These are phyloP conservation scores for Patella ulyssiponensis DNA, from an alignment of 2,888 invertebrate genomes.

Conservation along the genomic window DNA sequence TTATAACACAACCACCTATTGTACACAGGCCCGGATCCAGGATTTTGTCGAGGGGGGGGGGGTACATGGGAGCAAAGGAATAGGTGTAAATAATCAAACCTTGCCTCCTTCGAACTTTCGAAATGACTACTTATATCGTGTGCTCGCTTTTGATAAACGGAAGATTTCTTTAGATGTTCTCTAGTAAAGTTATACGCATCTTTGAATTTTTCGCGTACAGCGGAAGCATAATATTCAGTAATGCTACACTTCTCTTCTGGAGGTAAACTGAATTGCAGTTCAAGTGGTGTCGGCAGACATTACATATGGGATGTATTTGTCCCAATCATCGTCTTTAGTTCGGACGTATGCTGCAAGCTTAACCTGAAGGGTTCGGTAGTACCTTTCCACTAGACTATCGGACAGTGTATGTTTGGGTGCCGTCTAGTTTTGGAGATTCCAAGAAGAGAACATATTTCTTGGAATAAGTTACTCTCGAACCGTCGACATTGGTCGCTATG, in stretches of 20 bases:
- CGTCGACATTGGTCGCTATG: not conserved
- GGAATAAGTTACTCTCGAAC: conserved; percentile 9
- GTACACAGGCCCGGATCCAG: too few species aligned
- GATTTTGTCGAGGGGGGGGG: too few species aligned
- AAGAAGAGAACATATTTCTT: conserved; percentile 12
- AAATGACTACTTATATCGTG: too few species aligned
- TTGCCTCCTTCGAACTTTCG: too few species aligned
- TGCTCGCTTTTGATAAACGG: not conserved
- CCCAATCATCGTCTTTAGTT: not conserved
- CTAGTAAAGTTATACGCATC: not conserved
- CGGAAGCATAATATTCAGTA: not conserved
- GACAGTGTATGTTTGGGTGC: conserved; percentile 16
- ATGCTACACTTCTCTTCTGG: not conserved
- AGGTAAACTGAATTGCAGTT: not conserved
- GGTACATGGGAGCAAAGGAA: too few species aligned
- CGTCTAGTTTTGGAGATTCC: conserved; percentile 12
- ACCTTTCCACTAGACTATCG: conserved; percentile 38
- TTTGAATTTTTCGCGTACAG: not conserved
- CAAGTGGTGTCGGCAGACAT: not conserved
- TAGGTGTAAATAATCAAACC: too few species aligned
- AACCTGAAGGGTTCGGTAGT: conserved; percentile 21
- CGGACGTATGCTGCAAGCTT: conserved; percentile 25
- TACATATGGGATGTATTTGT: not conserved
- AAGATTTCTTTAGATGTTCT: not conserved
- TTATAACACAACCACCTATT: too few species aligned